Conservation (phyloP, 1,140 invertebrate species). For the Drosophila kepulauana region DNA sequence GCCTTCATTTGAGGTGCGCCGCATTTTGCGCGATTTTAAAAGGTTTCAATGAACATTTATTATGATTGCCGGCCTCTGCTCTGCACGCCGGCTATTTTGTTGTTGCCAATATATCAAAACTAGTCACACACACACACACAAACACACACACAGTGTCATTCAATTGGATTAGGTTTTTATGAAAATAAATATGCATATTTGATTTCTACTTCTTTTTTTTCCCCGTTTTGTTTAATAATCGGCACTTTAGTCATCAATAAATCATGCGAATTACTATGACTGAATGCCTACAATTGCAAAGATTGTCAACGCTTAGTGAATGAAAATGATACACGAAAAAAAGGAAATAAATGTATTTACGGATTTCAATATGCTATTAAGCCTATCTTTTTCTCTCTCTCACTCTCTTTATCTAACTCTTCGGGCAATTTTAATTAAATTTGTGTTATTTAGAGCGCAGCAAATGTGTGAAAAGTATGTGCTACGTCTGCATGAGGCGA, state of each 20-base stretch:
- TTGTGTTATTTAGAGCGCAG: slow-evolving; percentile 77
- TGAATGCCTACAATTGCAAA: slow-evolving; percentile 22
- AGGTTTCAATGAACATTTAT: slow-evolving; percentile 84
- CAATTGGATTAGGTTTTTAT: slow-evolving; percentile 29
- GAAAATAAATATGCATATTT: slow-evolving; percentile 61
- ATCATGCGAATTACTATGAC: slow-evolving; percentile 63
- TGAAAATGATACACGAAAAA: slow-evolving; percentile 31
- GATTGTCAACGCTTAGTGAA: slow-evolving; percentile 39
- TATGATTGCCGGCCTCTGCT: slow-evolving; percentile 66
- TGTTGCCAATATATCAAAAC: slow-evolving; percentile 65
- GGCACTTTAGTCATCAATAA: slow-evolving; percentile 68
- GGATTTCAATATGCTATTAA: slow-evolving; percentile 11
- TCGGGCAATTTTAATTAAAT: slow-evolving; percentile 73
- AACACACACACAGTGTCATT: slow-evolving; percentile 16
- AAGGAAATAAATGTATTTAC: slow-evolving; percentile 34
- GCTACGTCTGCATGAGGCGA: not conserved
- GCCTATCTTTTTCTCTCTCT: not conserved
- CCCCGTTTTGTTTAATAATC: slow-evolving; percentile 52
- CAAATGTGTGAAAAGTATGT: slow-evolving; percentile 37
- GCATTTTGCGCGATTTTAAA: slow-evolving; percentile 80
- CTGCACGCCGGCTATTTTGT: slow-evolving; percentile 37
- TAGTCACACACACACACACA: slow-evolving; percentile 34
- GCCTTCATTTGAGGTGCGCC: slow-evolving; percentile 76
- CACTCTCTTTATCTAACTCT: not conserved
- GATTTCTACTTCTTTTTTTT: slow-evolving; percentile 20